Conservation (phyloP, 2,113 vertebrate genomes). For the Laticauda laticaudata region DNA sequence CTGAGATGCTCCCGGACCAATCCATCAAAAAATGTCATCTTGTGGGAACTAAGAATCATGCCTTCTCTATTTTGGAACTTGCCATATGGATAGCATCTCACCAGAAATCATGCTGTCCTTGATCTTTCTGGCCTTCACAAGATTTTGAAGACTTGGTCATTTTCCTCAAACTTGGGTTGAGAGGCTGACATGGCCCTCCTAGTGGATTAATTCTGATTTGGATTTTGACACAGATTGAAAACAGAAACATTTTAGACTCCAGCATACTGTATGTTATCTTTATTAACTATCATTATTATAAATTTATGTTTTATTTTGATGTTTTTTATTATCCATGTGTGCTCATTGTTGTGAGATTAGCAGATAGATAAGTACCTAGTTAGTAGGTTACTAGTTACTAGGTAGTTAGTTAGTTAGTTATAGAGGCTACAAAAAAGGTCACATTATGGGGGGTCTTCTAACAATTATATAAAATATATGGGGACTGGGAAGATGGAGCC, state of each 20-base stretch:
- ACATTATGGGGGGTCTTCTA: background rate
- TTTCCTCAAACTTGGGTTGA: background rate
- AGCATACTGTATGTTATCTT: background rate
- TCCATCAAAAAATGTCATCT: background rate
- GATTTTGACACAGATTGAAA: background rate
- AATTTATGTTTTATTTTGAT: background rate
- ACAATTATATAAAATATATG: background rate
- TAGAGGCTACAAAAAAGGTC: background rate
- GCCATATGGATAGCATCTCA: background rate
- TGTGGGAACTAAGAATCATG: background rate
- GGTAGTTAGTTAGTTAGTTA: background rate
- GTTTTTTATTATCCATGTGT: background rate
- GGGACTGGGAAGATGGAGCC: background rate
- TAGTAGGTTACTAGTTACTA: background rate
- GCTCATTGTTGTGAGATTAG: background rate
- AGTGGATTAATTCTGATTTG: background rate
- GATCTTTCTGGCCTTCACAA: background rate
- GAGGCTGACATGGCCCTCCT: background rate
- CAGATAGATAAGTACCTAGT: background rate
- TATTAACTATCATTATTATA: background rate
- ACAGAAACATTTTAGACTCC: background rate
- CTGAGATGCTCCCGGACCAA: background rate
- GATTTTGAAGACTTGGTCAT: background rate
- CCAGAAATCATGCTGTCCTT: background rate
- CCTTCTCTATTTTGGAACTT: background rate